A percentile compares a stretch with the other conserved stretches of the same genome.
Conservation (phyloP, 2,113 vertebrate species). For the Lonchura striata region DNA sequence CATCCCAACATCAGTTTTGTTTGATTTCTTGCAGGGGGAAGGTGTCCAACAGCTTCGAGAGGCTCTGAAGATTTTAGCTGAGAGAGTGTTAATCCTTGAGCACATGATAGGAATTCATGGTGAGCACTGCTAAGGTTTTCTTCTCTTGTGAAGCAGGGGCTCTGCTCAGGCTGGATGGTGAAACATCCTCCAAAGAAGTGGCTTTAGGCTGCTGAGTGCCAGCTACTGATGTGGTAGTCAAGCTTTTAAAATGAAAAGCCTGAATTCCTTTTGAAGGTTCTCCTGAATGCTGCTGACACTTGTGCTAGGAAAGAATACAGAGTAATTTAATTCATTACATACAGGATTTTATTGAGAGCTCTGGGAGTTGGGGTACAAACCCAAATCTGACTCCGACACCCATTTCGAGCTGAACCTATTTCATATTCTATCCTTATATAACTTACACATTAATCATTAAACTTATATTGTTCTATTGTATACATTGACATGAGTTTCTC, state of each 20-base stretch:
- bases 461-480: too few species aligned
- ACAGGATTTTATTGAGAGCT: too few species aligned
- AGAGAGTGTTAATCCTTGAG: slow-evolving; percentile 95
- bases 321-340: slow-evolving; percentile 57
- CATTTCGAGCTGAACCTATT: too few species aligned
- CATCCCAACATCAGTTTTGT: neutral
- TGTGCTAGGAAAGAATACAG: neutral
- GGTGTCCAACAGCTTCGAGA: slow-evolving; percentile 92
- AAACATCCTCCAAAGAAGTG: slow-evolving; percentile 35
- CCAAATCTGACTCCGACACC: too few species aligned
- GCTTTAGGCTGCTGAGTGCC: slow-evolving; percentile 55
- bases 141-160: neutral
- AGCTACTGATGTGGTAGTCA: slow-evolving; percentile 11
- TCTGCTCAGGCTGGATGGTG: neutral
- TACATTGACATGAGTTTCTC: too few species aligned
- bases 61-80: slow-evolving; percentile 97
- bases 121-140: slow-evolving; percentile 47
- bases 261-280: slow-evolving; percentile 47
- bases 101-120: slow-evolving; percentile 97
- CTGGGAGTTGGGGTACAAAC: too few species aligned
- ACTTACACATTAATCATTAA: too few species aligned
- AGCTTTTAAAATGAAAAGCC: slow-evolving; percentile 50
- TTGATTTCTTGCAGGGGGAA: slow-evolving; percentile 75
- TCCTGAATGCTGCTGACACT: slow-evolving; percentile 22
- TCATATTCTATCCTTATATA: too few species aligned